Conservation (phyloP, 2,888 invertebrate genomes). For the Chaitophorus viminalis region DNA sequence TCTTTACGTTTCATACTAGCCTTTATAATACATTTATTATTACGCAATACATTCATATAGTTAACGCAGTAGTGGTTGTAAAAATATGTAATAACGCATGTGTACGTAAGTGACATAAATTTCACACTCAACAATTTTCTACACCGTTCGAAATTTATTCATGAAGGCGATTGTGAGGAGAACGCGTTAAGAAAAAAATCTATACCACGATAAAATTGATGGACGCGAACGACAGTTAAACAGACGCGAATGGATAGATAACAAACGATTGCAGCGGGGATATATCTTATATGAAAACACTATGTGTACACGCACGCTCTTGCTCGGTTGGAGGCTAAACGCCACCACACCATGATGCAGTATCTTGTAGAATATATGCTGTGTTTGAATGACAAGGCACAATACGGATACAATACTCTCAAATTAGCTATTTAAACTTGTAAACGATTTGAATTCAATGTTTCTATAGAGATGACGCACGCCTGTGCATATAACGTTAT, state of each 20-base stretch:
- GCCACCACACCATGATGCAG: constrained; percentile 29
- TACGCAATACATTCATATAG: neutral
- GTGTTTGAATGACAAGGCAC: constrained; percentile 46
- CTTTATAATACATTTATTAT: too few species aligned
- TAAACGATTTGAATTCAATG: constrained; percentile 57
- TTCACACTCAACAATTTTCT: neutral
- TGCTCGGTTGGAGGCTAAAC: constrained; percentile 43
- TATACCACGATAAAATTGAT: constrained; percentile 31
- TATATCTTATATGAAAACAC: constrained; percentile 11
- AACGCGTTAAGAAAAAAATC: neutral
- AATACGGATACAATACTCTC: constrained; percentile 40
- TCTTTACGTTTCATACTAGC: too few species aligned
- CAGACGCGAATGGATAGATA: constrained; percentile 42
- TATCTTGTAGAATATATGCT: constrained; percentile 5
- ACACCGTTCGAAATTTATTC: neutral
- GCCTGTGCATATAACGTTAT: constrained; percentile 12
- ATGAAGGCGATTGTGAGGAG: neutral
- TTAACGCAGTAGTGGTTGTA: neutral
- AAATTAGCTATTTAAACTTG: constrained; percentile 53
- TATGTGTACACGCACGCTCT: neutral
- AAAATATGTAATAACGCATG: neutral
- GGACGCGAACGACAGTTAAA: constrained; percentile 50
- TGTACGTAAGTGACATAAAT: neutral
- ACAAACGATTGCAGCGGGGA: constrained; percentile 38
- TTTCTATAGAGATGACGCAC: constrained; percentile 33